Evolutionary conservation across 2,888 invertebrate genomes (phyloP).

Genomic region (Iselma pallidipennis): DNA sequence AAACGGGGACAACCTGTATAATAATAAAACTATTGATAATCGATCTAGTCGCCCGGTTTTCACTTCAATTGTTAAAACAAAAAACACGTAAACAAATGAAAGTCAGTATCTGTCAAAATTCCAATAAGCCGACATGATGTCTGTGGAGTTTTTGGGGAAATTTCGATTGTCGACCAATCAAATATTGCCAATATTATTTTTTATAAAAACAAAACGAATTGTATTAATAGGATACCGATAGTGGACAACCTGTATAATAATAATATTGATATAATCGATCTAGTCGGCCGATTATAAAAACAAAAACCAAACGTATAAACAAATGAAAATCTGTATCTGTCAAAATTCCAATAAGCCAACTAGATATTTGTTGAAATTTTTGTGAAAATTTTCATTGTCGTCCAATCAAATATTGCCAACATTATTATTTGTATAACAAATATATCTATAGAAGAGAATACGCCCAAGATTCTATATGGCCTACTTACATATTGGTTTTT

Average conservation of each 20-base stretch:
- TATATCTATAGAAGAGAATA: slow-evolving; percentile 32
- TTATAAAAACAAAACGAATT: too few relatives aligned
- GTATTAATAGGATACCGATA: too few relatives aligned
- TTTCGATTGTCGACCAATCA: slow-evolving; percentile 49
- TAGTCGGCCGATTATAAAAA: too few relatives aligned
- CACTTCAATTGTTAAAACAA: too few relatives aligned
- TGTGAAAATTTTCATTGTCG: too few relatives aligned
- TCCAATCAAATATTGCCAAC: slow-evolving; percentile 49
- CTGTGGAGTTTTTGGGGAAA: too few relatives aligned
- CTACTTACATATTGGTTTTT: slow-evolving; percentile 43
- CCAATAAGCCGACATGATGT: too few relatives aligned
- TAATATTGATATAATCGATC: not conserved
- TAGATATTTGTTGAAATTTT: too few relatives aligned
- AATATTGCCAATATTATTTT: slow-evolving; percentile 49
- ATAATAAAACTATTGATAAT: not conserved
- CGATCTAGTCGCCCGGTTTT: too few relatives aligned
- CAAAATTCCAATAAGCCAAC: too few relatives aligned
- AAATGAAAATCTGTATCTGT: too few relatives aligned
- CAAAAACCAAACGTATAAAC: not conserved
- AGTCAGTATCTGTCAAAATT: too few relatives aligned
- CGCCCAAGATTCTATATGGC: slow-evolving; percentile 52
- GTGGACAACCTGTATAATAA: not conserved
- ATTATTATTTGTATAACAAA: slow-evolving; percentile 45
- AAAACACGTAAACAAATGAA: not conserved
- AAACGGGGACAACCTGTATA: not conserved